Conservation (phyloP, 2,797 vertebrate species). For the Tympanoctomys barrerae region DNA sequence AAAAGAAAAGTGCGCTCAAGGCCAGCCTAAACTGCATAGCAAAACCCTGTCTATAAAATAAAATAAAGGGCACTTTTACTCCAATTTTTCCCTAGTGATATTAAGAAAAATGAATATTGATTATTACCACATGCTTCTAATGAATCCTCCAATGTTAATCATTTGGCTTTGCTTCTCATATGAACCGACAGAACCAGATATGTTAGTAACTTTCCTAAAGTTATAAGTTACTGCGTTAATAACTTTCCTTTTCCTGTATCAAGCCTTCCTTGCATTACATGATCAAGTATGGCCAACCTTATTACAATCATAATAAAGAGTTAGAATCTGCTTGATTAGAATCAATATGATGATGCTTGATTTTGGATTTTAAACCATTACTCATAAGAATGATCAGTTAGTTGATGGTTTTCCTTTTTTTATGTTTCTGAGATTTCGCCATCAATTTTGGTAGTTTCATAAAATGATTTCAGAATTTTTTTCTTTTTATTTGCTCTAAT, state of each 20-base stretch:
- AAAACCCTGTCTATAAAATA: too few relatives aligned
- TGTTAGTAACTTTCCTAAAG: not conserved
- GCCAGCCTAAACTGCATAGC: too few relatives aligned
- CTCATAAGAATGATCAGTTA: not conserved
- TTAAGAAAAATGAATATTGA: constrained; percentile 49
- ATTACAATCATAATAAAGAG: not conserved
- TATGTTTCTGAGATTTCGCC: constrained; percentile 8
- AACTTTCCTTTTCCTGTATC: not conserved
- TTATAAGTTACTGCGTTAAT: not conserved
- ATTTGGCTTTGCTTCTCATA: not conserved
- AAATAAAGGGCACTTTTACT: not conserved
- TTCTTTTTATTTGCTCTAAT: constrained; percentile 6
- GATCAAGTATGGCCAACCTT: not conserved
- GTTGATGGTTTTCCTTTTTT: not conserved
- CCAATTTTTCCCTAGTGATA: not conserved
- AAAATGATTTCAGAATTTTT: not conserved
- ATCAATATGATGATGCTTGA: not conserved
- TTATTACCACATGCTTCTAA: not conserved
- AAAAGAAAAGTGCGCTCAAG: too few relatives aligned
- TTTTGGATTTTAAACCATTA: not conserved
- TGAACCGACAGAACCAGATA: not conserved
- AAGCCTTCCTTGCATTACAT: not conserved
- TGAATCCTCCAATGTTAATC: not conserved
- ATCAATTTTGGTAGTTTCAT: not conserved
- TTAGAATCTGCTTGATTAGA: not conserved